Evolutionary conservation across 2,888 invertebrate genomes (phyloP).

Genomic region (Nebria salina): DNA sequence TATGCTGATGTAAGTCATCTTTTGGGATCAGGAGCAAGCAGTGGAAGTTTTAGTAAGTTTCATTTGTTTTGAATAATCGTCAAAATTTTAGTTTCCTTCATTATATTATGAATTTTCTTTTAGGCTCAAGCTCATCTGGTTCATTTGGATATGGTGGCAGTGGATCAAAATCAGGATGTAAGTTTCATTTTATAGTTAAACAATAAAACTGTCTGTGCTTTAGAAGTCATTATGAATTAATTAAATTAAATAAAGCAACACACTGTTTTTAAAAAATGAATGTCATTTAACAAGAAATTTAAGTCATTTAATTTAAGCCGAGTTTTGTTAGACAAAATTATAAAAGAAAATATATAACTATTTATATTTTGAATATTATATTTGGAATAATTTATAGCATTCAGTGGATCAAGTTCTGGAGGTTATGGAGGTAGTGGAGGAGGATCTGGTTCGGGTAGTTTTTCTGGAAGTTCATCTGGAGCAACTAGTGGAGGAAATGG

Average conservation of each 20-base stretch:
- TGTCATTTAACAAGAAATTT: neutral
- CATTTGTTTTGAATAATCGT: neutral
- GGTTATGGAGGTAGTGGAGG: slow-evolving; percentile 4
- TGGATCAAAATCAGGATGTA: slow-evolving; percentile 43
- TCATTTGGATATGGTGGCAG: slow-evolving; percentile 25
- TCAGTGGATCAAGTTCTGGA: slow-evolving; percentile 26
- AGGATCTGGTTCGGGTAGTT: slow-evolving; percentile 38
- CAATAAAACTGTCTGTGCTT: neutral
- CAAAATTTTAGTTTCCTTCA: neutral
- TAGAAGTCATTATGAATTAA: no score
- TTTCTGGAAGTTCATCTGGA: slow-evolving; percentile 37
- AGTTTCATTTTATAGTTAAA: slow-evolving; percentile 4
- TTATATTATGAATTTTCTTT: neutral
- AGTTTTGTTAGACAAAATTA: slow-evolving; percentile 3
- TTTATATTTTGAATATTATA: neutral
- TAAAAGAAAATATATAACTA: neutral
- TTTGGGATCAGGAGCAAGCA: slow-evolving; percentile 26
- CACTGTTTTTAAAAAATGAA: no score
- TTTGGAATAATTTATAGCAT: slow-evolving; percentile 23
- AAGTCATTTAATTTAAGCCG: neutral
- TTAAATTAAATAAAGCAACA: no score
- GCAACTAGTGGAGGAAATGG: slow-evolving; percentile 24
- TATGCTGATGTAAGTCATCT: slow-evolving; percentile 40
- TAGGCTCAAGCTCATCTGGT: slow-evolving; percentile 25
- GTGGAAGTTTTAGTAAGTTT: slow-evolving; percentile 36